A percentile compares a stretch with the other conserved stretches of the same genome.
Evolutionary conservation across 2,113 vertebrate species (phyloP).

Genomic region (Microcebus ravelobensis): DNA sequence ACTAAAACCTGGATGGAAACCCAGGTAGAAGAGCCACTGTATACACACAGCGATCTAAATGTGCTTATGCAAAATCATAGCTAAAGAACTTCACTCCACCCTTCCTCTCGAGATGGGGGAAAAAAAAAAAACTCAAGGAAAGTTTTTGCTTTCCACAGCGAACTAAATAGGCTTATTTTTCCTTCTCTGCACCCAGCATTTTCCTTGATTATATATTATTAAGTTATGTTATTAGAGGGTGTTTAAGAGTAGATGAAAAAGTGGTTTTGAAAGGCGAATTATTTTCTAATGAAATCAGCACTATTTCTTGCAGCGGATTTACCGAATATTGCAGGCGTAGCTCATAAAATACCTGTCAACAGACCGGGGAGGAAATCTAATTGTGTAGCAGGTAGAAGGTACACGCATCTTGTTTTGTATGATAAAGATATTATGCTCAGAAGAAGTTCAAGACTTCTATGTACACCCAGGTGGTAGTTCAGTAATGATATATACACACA

Average conservation of each 20-base stretch:
- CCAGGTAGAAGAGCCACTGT: neutral
- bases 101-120: neutral
- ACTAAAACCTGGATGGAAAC: neutral
- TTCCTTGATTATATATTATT: conserved; percentile 53
- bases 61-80: neutral
- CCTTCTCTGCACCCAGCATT: neutral
- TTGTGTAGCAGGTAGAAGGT: conserved; percentile 5
- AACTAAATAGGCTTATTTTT: neutral
- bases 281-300: conserved; percentile 73
- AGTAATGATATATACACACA: neutral
- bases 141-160: neutral
- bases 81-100: neutral
- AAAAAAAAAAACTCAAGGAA: neutral
- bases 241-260: conserved; percentile 51
- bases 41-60: neutral
- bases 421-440: neutral
- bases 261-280: conserved; percentile 60
- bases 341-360: conserved; percentile 67
- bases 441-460: conserved; percentile 12
- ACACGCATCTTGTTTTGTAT: conserved; percentile 38
- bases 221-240: conserved; percentile 35
- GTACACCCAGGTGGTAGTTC: neutral
- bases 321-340: conserved; percentile 47
- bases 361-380: conserved; percentile 51
- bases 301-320: conserved; percentile 61